These are phyloP conservation scores for Hydractinia echinata DNA, from an alignment of 30 jellyfish, hydroid and myxozoan genomes.

Conservation along the genomic window DNA sequence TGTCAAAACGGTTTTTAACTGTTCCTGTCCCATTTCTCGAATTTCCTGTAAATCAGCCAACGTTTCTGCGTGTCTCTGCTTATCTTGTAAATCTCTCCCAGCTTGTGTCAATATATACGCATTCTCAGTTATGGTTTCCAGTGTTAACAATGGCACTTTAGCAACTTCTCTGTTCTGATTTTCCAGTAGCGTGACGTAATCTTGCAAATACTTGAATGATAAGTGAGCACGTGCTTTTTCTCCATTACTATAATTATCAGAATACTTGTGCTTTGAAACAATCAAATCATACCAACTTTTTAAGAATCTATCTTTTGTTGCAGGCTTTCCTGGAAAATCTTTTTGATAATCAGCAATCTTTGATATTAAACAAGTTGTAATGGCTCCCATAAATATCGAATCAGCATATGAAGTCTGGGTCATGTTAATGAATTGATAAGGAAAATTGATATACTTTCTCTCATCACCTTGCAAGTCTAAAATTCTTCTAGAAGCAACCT, in stretches of 20 bases:
- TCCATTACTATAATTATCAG: not conserved
- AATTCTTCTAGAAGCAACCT: not conserved
- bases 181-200: slow-evolving; percentile 4
- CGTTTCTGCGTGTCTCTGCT: not conserved
- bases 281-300: slow-evolving; percentile 2
- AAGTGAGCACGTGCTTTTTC: slow-evolving; percentile 15
- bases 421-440: slow-evolving; percentile 10
- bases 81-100: slow-evolving; percentile 25
- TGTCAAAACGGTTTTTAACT: not conserved
- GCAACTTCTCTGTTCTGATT: not conserved
- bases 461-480: not conserved
- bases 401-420: not conserved
- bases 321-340: not conserved
- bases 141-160: slow-evolving; percentile 28
- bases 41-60: not conserved
- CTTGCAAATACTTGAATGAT: slow-evolving; percentile 16
- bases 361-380: slow-evolving; percentile 23
- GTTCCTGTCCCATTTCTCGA: not conserved
- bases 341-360: slow-evolving; percentile 12
- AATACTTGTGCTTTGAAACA: not conserved
- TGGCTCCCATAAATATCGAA: slow-evolving; percentile 20
- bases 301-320: not conserved
- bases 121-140: slow-evolving; percentile 18
- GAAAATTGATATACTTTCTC: not conserved
- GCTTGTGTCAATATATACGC: slow-evolving; percentile 28